phyloP scores from a whole-genome alignment of 2,797 vertebrate species.

The Rhyacichthys aspro region DNA sequence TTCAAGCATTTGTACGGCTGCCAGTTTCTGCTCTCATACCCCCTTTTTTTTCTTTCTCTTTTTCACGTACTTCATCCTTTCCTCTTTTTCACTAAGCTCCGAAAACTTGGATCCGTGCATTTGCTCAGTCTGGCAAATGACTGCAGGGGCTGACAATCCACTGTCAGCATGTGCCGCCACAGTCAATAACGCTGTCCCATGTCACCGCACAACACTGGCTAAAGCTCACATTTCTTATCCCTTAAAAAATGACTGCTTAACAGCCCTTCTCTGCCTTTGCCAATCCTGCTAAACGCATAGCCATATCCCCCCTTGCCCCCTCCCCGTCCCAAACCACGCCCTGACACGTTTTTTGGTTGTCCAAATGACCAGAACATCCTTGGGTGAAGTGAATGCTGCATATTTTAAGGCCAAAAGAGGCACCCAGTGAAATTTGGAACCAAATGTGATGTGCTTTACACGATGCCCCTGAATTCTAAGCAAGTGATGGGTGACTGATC shows the following conservation, averaged over 20 bases:
- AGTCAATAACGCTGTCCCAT: conserved; percentile 80
- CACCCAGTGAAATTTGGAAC: conserved; percentile 68
- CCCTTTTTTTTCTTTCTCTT: conserved; percentile 44
- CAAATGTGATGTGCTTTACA: conserved; percentile 68
- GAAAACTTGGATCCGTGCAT: conserved; percentile 68
- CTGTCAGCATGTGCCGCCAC: conserved; percentile 78
- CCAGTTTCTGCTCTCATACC: conserved; percentile 44
- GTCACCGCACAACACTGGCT: conserved; percentile 77
- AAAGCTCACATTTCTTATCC: conserved; percentile 79
- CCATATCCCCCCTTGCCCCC: conserved; percentile 51
- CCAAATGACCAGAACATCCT: conserved; percentile 81
- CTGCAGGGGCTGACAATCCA: conserved; percentile 82
- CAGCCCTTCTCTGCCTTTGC: conserved; percentile 62
- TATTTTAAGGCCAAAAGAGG: conserved; percentile 72
- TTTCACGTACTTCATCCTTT: conserved; percentile 55
- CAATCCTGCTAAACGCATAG: conserved; percentile 61
- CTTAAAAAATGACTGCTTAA: conserved; percentile 70
- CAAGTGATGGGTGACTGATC: conserved; percentile 75
- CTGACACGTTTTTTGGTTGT: conserved; percentile 60
- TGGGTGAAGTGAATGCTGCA: conserved; percentile 71
- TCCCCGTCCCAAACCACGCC: conserved; percentile 29
- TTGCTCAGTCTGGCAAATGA: conserved; percentile 78
- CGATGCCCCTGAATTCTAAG: conserved; percentile 72
- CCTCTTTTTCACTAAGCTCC: conserved; percentile 63
- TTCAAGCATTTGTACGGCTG: conserved; percentile 60